A percentile compares a stretch with the other conserved stretches of the same genome.
phyloP scores from a whole-genome alignment of 2,888 invertebrate species.

The Glyphotaelius pellucidus region DNA sequence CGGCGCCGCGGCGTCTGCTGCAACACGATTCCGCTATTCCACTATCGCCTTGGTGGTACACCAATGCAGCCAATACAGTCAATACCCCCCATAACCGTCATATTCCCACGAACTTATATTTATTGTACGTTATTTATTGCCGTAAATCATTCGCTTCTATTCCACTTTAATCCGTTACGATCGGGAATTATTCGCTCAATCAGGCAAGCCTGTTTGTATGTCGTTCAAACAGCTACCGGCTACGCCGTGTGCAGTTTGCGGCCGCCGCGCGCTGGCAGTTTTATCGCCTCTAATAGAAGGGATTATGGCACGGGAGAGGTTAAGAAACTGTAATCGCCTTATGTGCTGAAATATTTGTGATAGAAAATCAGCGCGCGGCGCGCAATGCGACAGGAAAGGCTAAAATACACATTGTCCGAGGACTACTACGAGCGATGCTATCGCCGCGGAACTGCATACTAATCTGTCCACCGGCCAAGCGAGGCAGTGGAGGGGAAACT shows the following conservation, averaged over 20 bases:
- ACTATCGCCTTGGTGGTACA: neutral
- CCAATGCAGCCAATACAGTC: neutral
- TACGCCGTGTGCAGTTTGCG: neutral
- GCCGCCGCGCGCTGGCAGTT: constrained; percentile 7
- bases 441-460: constrained; percentile 41
- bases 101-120: constrained; percentile 2
- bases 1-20: constrained; percentile 53
- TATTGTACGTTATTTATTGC: constrained; percentile 6
- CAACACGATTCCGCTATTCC: neutral
- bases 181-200: constrained; percentile 2
- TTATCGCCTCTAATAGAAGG: constrained; percentile 34
- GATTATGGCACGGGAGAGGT: constrained; percentile 42
- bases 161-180: constrained; percentile 8
- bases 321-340: constrained; percentile 45
- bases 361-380: constrained; percentile 43
- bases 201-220: neutral
- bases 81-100: neutral
- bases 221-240: constrained; percentile 14
- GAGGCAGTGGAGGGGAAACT: constrained; percentile 3
- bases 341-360: constrained; percentile 44
- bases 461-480: constrained; percentile 8
- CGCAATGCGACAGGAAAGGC: constrained; percentile 34
- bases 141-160: neutral
- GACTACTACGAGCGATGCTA: constrained; percentile 23
- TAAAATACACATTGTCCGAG: constrained; percentile 45